Base-by-base conservation (phyloP, 30 jellyfish, hydroid and myxozoan genomes). In the Clytia hemisphaerica region DNA sequence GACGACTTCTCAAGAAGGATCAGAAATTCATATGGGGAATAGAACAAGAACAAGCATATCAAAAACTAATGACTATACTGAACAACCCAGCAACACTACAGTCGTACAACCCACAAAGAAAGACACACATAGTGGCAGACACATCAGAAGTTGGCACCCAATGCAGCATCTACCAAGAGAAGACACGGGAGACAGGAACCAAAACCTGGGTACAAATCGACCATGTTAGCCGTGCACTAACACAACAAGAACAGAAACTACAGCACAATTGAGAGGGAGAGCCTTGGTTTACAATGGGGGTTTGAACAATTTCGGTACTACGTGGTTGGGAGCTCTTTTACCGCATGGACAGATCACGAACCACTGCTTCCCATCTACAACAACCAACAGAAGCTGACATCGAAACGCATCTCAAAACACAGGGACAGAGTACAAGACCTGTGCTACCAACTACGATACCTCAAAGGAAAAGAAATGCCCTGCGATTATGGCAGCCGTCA, bases 401-500 rank as follows among this genome's bases (percentile, higher is more conserved):
- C 61, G n/a, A n/a, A n/a, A n/a, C n/a, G n/a, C n/a, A n/a, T n/a
- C n/a, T n/a, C n/a, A n/a, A n/a, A n/a, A n/a, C 73, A 10, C 6
- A 10, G 67, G 19, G 67, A 59, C 25, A 21, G 73, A 22, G 25
- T 59, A 14, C 73, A 59, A 29, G 73, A 59, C 19, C 65, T 59
- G 10, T 22, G 25, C 67, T 27, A 14, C 73, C 12, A 26, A 16
- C 63, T 59, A 15, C 6, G 64, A 14, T 59, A 59, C 64, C 16
- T 59, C 6, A 50, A 50, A 21, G 73, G 73, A 14, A 27, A 59
- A 22, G 67, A 59, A 21, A 59, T 59, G 73, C 73, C 73, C 6
- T 59, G 64, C 64, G 65, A 59, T 33, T 59, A 59, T 26, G 73
- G 73, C 6, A 59, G 73, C 14, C 61, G 73, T 14, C 73, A 59